phyloP scores from a whole-genome alignment of 2,888 invertebrate genomes.

The Malacosoma neustria region DNA sequence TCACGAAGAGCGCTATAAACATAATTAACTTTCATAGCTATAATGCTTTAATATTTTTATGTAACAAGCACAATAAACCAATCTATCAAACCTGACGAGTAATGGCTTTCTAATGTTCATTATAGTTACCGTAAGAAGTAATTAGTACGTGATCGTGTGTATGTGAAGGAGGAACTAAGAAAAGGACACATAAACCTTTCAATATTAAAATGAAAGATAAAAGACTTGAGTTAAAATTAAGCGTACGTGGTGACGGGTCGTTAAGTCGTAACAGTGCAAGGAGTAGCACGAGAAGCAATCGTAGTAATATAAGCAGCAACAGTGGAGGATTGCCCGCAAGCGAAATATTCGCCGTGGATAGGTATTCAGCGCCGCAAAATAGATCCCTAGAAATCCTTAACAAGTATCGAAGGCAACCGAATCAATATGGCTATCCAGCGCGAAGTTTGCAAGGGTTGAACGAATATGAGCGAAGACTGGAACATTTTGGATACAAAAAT shows the following conservation, averaged over 20 bases:
- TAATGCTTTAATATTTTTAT: neutral
- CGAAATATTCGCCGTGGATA: conserved; percentile 62
- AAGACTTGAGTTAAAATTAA: conserved; percentile 62
- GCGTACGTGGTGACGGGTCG: conserved; percentile 65
- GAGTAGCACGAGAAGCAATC: conserved; percentile 56
- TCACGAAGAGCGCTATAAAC: conserved; percentile 40
- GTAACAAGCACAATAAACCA: neutral
- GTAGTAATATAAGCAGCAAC: conserved; percentile 45
- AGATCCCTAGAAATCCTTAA: conserved; percentile 54
- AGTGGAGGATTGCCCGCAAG: conserved; percentile 47
- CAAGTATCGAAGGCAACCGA: conserved; percentile 48
- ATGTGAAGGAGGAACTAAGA: neutral
- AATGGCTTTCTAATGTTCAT: neutral
- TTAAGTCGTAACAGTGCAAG: conserved; percentile 50
- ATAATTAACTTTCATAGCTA: conserved; percentile 53
- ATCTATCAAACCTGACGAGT: neutral
- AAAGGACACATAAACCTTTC: conserved; percentile 39
- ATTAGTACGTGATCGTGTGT: neutral
- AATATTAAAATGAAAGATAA: conserved; percentile 58
- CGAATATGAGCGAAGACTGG: conserved; percentile 39
- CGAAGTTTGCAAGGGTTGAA: conserved; percentile 56
- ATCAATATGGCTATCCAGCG: conserved; percentile 52
- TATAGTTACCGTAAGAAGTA: neutral
- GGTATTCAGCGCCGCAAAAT: conserved; percentile 51
- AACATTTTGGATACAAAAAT: conserved; percentile 24